Evolutionary conservation across 2,888 invertebrate species (phyloP).

Genomic region (Pilophorus perplexus): DNA sequence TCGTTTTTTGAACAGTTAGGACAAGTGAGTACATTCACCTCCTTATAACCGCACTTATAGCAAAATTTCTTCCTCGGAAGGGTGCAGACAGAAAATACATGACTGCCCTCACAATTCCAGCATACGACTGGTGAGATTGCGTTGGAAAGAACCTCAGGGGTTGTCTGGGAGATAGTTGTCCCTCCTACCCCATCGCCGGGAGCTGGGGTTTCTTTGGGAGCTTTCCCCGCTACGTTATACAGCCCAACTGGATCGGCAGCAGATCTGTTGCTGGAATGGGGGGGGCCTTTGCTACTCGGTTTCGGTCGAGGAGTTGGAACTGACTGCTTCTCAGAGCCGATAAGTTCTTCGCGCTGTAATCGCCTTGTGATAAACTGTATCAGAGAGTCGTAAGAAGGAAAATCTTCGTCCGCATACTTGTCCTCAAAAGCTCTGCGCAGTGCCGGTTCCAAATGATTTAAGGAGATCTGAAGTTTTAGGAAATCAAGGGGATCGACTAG

Average conservation of each 20-base stretch:
- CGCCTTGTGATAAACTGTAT: not conserved
- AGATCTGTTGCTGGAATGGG: not conserved
- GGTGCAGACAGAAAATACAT: conserved; percentile 8
- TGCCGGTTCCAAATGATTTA: not conserved
- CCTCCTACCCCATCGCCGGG: not conserved
- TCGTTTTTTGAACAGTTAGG: conserved; percentile 15
- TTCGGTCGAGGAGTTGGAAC: not conserved
- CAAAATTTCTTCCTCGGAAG: conserved; percentile 21
- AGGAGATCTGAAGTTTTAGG: not conserved
- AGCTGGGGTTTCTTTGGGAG: not conserved
- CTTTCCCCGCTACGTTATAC: conserved; percentile 1
- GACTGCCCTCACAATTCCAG: conserved; percentile 16
- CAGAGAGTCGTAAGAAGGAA: not conserved
- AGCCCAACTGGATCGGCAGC: not conserved
- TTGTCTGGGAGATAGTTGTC: too few relatives aligned
- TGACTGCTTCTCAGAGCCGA: not conserved
- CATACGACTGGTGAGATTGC: not conserved
- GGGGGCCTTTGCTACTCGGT: not conserved
- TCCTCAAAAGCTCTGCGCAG: not conserved
- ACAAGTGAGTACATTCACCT: not conserved
- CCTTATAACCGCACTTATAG: conserved; percentile 8
- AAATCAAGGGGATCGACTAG: not conserved
- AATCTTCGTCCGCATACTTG: not conserved
- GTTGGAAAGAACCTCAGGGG: not conserved
- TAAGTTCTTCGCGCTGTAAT: not conserved